These are phyloP conservation scores for Pyrochroa serraticornis DNA, from an alignment of 2,888 invertebrate genomes.

Conservation along the genomic window DNA sequence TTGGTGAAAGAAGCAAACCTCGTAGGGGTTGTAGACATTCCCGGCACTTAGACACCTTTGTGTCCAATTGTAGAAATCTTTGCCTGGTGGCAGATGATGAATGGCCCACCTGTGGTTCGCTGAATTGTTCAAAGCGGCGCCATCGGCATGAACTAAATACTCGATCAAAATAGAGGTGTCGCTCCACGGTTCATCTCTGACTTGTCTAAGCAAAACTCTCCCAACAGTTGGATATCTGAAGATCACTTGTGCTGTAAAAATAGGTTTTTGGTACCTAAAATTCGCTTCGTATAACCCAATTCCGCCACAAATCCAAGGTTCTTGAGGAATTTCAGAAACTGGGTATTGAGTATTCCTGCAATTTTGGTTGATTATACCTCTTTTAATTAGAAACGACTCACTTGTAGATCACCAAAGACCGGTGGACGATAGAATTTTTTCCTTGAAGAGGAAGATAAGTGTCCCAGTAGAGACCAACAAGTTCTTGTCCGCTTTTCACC, in stretches of 20 bases:
- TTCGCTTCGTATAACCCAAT: constrained; percentile 68
- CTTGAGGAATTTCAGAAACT: constrained; percentile 53
- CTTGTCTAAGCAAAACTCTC: constrained; percentile 80
- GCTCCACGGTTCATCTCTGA: constrained; percentile 76
- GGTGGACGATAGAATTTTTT: constrained; percentile 75
- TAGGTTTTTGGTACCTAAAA: constrained; percentile 71
- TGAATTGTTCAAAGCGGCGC: constrained; percentile 76
- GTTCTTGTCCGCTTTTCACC: constrained; percentile 73
- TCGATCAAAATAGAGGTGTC: constrained; percentile 87
- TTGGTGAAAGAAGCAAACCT: too few species aligned
- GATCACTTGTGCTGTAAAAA: constrained; percentile 79
- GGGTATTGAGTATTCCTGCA: constrained; percentile 61
- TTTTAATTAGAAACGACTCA: constrained; percentile 47
- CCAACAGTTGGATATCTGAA: constrained; percentile 85
- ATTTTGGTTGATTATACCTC: not conserved
- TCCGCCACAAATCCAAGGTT: constrained; percentile 70
- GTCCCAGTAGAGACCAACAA: constrained; percentile 81
- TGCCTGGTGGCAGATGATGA: constrained; percentile 78
- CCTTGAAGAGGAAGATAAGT: constrained; percentile 85
- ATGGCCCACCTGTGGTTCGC: constrained; percentile 83
- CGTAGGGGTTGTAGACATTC: constrained; percentile 76
- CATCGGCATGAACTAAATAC: constrained; percentile 86
- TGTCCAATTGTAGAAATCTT: constrained; percentile 91
- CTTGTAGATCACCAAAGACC: constrained; percentile 81
- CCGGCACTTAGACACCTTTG: constrained; percentile 83